Evolutionary conservation across 2,113 vertebrate species (phyloP).

Genomic region (Myotis davidii): DNA sequence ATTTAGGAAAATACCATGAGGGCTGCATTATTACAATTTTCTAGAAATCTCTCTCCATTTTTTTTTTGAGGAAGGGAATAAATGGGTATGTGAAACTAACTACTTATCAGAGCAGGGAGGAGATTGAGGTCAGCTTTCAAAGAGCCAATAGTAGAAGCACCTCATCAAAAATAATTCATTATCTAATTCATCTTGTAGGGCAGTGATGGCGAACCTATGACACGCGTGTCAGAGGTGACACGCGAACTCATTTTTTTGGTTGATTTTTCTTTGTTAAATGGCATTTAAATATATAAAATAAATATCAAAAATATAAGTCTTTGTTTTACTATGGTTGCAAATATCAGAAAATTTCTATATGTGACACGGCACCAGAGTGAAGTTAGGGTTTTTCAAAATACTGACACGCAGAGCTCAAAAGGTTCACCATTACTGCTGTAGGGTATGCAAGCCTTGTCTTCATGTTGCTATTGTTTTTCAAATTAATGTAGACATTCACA

Average conservation of each 20-base stretch:
- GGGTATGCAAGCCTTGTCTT: background rate
- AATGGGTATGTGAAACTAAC: background rate
- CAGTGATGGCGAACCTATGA: too few relatives aligned
- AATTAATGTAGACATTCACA: background rate
- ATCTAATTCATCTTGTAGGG: background rate
- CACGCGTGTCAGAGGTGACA: too few relatives aligned
- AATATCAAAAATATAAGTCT: too few relatives aligned
- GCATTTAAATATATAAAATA: too few relatives aligned
- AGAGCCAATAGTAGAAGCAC: background rate
- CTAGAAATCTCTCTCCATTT: background rate
- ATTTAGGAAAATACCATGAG: background rate
- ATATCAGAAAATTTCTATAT: too few relatives aligned
- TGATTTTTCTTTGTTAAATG: too few relatives aligned
- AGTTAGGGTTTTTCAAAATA: too few relatives aligned
- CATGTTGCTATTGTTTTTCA: background rate
- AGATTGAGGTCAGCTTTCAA: background rate
- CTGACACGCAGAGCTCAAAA: too few relatives aligned
- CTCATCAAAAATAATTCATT: background rate
- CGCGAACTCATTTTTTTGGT: too few relatives aligned
- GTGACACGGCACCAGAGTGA: too few relatives aligned
- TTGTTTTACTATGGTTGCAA: too few relatives aligned
- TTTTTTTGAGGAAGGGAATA: background rate
- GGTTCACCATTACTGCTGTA: background rate
- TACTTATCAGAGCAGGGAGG: background rate
- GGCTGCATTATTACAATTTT: background rate